Conservation (phyloP, 1,140 invertebrate genomes). For the Lasioglossum albipes region DNA sequence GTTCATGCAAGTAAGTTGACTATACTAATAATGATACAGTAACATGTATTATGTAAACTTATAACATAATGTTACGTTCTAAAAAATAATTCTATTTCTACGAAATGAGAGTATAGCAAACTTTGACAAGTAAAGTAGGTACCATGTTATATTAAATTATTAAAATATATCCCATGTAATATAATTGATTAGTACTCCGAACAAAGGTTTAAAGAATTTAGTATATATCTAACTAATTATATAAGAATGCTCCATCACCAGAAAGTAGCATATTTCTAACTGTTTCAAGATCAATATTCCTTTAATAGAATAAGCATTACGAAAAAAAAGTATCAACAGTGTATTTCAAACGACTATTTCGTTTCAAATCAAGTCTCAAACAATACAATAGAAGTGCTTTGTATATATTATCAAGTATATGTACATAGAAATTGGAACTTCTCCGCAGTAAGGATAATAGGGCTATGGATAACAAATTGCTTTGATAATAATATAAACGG, state of each 20-base stretch:
- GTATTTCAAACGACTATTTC: conserved; percentile 12
- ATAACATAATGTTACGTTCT: conserved; percentile 11
- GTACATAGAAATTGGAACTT: conserved; percentile 49
- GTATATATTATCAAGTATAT: conserved; percentile 25
- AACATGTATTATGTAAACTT: neutral
- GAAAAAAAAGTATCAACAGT: conserved; percentile 26
- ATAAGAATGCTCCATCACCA: conserved; percentile 68
- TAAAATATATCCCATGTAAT: conserved; percentile 36
- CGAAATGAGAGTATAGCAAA: conserved; percentile 72
- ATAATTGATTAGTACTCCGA: conserved; percentile 49
- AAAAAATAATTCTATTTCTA: conserved; percentile 68
- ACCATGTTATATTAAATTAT: conserved; percentile 68
- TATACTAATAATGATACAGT: conserved; percentile 24
- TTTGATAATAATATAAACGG: conserved; percentile 46
- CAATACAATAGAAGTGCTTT: conserved; percentile 19
- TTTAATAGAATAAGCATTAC: conserved; percentile 30
- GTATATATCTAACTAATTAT: conserved; percentile 52
- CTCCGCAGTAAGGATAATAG: conserved; percentile 32
- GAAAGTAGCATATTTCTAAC: conserved; percentile 50
- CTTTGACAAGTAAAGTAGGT: conserved; percentile 80
- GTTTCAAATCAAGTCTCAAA: conserved; percentile 17
- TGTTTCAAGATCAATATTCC: conserved; percentile 21
- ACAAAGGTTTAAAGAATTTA: conserved; percentile 51
- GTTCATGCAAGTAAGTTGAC: conserved; percentile 44
- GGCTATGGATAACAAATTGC: conserved; percentile 39